Conservation (phyloP, 2,888 invertebrate genomes). For the Polia nebulosa region DNA sequence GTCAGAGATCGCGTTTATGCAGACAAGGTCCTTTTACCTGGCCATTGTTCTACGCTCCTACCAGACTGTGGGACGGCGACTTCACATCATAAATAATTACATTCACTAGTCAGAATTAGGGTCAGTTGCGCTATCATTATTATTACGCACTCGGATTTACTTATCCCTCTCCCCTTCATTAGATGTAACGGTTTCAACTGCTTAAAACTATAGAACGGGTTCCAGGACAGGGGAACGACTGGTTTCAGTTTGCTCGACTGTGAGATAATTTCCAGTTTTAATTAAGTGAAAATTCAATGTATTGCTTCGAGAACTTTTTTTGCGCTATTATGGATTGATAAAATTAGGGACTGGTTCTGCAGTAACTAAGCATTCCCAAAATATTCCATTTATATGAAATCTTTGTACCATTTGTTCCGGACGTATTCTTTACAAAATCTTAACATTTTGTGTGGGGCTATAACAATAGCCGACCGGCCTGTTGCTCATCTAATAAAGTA, state of each 20-base stretch:
- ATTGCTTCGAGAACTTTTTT: slow-evolving; percentile 23
- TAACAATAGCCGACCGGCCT: slow-evolving; percentile 72
- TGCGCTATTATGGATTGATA: slow-evolving; percentile 14
- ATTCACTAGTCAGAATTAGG: slow-evolving; percentile 88
- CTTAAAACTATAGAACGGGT: slow-evolving; percentile 91
- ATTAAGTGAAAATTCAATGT: slow-evolving; percentile 78
- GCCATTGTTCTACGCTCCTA: slow-evolving; percentile 86
- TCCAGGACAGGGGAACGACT: slow-evolving; percentile 85
- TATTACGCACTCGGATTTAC: slow-evolving; percentile 85
- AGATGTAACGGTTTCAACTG: slow-evolving; percentile 90
- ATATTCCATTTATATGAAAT: slow-evolving; percentile 32
- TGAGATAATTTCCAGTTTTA: slow-evolving; percentile 86
- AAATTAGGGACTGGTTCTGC: slow-evolving; percentile 11
- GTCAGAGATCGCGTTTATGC: slow-evolving; percentile 87
- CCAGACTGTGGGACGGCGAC: slow-evolving; percentile 87
- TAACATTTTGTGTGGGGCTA: slow-evolving; percentile 51
- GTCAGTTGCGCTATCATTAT: slow-evolving; percentile 88
- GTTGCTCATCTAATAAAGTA: slow-evolving; percentile 80
- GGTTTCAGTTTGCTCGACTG: slow-evolving; percentile 85
- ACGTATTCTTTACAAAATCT: slow-evolving; percentile 57
- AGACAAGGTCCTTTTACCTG: slow-evolving; percentile 88
- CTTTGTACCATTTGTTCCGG: slow-evolving; percentile 53
- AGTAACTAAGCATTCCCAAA: slow-evolving; percentile 15
- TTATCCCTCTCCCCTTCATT: slow-evolving; percentile 90
- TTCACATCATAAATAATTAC: slow-evolving; percentile 88